These are phyloP conservation scores for Ectobius pallidus DNA, from an alignment of 2,888 invertebrate genomes.

Conservation along the genomic window DNA sequence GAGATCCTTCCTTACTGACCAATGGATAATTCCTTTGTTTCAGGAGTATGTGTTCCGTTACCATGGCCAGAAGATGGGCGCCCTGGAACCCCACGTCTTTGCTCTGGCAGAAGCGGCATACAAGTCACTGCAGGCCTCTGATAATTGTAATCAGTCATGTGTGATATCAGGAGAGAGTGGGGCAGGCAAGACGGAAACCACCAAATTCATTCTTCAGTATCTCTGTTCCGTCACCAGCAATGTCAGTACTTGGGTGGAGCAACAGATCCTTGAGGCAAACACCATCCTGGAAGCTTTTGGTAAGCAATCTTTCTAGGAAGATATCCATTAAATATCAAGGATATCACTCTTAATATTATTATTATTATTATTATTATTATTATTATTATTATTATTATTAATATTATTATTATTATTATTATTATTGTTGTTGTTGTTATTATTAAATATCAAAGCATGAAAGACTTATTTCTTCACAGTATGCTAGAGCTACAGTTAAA, in stretches of 20 bases:
- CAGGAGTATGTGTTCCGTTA: constrained; percentile 85
- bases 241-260: constrained; percentile 91
- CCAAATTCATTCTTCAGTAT: constrained; percentile 90
- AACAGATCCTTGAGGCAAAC: constrained; percentile 92
- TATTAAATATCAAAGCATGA: too few relatives aligned
- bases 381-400: too few relatives aligned
- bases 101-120: constrained; percentile 90
- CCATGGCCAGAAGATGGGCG: constrained; percentile 80
- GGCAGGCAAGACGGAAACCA: constrained; percentile 93
- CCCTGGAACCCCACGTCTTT: constrained; percentile 86
- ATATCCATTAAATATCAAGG: too few relatives aligned
- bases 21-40: too few relatives aligned
- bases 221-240: constrained; percentile 83
- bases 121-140: constrained; percentile 68
- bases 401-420: too few relatives aligned
- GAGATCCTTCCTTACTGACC: too few relatives aligned
- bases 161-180: constrained; percentile 94
- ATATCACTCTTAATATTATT: too few relatives aligned
- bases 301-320: constrained; percentile 54
- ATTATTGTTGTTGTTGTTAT: too few relatives aligned
- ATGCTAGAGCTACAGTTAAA: too few relatives aligned
- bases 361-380: too few relatives aligned
- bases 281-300: constrained; percentile 93
- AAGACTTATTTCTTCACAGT: too few relatives aligned
- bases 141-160: constrained; percentile 73